Evolutionary conservation across 2,888 invertebrate genomes (phyloP), one percentile per base, ranked within the genome.

Genomic region (Drosophila phalerata): DNA sequence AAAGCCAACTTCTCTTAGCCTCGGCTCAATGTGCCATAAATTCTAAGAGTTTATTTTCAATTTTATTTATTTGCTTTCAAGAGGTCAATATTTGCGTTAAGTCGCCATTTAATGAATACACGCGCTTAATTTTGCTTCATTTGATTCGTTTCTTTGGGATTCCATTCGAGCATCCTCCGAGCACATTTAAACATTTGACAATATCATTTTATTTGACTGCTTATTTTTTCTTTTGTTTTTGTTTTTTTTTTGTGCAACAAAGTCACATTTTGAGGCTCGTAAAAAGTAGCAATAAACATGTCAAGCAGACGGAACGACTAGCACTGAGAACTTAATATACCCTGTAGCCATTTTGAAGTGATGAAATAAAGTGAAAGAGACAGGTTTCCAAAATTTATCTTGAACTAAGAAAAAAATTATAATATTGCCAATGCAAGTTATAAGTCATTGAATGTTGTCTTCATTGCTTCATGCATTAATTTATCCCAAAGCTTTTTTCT

Each of bases 31-130:
- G 73, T 55, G 75, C 79, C 79, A 83, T 85, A 85, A 85, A 85
- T 85, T 85, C 85, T 82, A 74, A 80, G 69, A 87, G 73, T 76
- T 76, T 76, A 76, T 76, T 68, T 62, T 55, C 61, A 65, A 51
- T 69, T 56, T 65, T 53, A 38, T 38, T 47, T 62, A 57, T 60
- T 64, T 53, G 49, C 48, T 65, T 42, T 38, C 25, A 49, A 22
- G 69, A 71, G 88, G 78, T 86, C 85, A 88, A 88, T 79, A 88
- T 81, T 81, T 85, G 84, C 85, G 70, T 87, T 74, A 84, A 79
- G 68, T 67, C 67, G 55, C 40, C 64, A 73, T 70, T 79, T 73
- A 79, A 79, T 73, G 74, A 77, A 74, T 32, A 47, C 69, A 56
- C 66, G 63, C 69, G 64, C 51, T 52, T 40, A 37, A 69, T 28